Evolutionary conservation across 2,113 vertebrate species (phyloP), one percentile per base, ranked within the genome.

Genomic region (Nothocercus julius): DNA sequence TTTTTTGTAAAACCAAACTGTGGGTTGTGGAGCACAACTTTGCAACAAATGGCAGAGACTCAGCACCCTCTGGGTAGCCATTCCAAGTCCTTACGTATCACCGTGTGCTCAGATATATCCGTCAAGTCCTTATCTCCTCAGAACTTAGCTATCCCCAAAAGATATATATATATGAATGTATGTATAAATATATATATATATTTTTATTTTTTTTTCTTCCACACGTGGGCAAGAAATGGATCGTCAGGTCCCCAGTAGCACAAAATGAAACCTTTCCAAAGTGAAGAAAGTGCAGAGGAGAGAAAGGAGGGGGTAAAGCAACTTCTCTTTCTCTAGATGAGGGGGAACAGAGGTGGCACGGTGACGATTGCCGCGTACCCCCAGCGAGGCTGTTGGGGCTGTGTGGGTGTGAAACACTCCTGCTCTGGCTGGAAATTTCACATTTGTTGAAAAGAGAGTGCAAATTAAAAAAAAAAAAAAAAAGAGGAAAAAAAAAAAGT

Each of bases 311-410:
- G 20, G 5, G 10, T 75, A 44, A 19, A 72, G 3, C 3, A 78
- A 20, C 9, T 2, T 47, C 19, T 62, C 36, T 11, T 36, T 47
- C 13, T 6, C 49, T 6, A 18, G 18, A 25, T 19, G 25, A 86
- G 40, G 12, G 74, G 25, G 28, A 40, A 53, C 1, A 17, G 47
- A 34, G 40, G 27, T 0, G 13, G 8, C 0, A 0, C 0, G 0
- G 44, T 4, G 5, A 3, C 24, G 62, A 28, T 15, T 45, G 30
- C 34, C 1, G 0, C 0, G 0, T 40, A 36, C 45, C 72, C 76
- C 70, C 2, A 0, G 40, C 28, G 76, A 78, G 61, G n/a, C 72
- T 95, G 63, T 67, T 85, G 1, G 79, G 36, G 24, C 38, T 90
- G 68, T 1, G 27, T 77, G 80, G 82, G 66, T 56, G 64, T 74